These are phyloP conservation scores for Ommatoiulus sabulosus DNA, from an alignment of 2,888 invertebrate genomes.

Conservation along the genomic window DNA sequence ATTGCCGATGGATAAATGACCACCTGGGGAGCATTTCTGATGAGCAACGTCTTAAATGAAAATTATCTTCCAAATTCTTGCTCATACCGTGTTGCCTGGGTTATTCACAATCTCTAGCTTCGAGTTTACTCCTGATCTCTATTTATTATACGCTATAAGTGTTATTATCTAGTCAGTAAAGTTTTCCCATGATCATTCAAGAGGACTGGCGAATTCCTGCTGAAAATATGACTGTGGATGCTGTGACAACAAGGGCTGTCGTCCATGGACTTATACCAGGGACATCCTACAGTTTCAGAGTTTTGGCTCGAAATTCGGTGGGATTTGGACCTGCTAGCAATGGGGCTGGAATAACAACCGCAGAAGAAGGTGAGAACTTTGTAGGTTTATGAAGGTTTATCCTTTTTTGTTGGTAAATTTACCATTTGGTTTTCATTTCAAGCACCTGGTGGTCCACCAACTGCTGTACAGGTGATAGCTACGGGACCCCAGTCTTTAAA, in stretches of 20 bases:
- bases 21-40: not conserved
- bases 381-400: not conserved
- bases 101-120: too few species aligned
- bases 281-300: slow-evolving; percentile 65
- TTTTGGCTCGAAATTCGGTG: slow-evolving; percentile 66
- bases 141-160: too few species aligned
- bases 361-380: slow-evolving; percentile 65
- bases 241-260: slow-evolving; percentile 61
- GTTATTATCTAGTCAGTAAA: not conserved
- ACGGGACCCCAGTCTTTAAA: slow-evolving; percentile 66
- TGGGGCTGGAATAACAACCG: slow-evolving; percentile 64
- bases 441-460: slow-evolving; percentile 68
- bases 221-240: slow-evolving; percentile 55
- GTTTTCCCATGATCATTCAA: slow-evolving; percentile 29
- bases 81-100: too few species aligned
- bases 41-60: not conserved
- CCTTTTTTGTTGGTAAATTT: not conserved
- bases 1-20: not conserved
- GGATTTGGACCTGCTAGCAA: slow-evolving; percentile 66
- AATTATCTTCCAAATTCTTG: too few species aligned
- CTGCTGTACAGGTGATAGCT: slow-evolving; percentile 65
- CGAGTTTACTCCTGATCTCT: too few species aligned
- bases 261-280: slow-evolving; percentile 65
- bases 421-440: slow-evolving; percentile 53
- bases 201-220: slow-evolving; percentile 55